Conservation (phyloP, 2,888 invertebrate species). For the Nipponacmea schrenckii region DNA sequence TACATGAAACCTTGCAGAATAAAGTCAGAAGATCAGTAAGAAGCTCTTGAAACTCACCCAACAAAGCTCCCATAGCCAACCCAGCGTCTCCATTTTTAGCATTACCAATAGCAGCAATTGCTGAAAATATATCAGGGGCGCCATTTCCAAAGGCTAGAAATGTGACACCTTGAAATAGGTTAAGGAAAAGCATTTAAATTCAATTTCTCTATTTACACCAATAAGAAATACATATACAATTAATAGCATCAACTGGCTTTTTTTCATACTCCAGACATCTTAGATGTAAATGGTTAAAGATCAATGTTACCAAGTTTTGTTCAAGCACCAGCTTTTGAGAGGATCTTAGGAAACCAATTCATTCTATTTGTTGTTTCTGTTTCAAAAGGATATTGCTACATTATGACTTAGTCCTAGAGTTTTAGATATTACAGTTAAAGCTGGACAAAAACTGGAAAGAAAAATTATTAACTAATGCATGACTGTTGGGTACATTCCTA, state of each 20-base stretch:
- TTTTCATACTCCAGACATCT: not conserved
- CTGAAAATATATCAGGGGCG: conserved; percentile 77
- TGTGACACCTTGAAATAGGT: conserved; percentile 73
- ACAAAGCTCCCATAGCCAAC: conserved; percentile 65
- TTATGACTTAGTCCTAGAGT: conserved; percentile 69
- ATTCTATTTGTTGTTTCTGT: too few species aligned
- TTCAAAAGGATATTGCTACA: conserved; percentile 67
- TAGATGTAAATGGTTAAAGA: not conserved
- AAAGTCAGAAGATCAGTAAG: too few species aligned
- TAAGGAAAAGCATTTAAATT: conserved; percentile 27
- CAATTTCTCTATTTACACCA: not conserved
- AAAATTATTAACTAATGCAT: conserved; percentile 24
- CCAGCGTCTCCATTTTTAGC: conserved; percentile 66
- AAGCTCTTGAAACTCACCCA: conserved; percentile 45
- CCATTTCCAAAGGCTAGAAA: conserved; percentile 79
- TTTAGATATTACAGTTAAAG: conserved; percentile 68
- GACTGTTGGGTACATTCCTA: too few species aligned
- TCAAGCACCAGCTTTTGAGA: too few species aligned
- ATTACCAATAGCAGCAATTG: conserved; percentile 71
- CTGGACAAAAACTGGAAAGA: conserved; percentile 67
- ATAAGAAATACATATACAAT: not conserved
- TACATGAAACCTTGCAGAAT: too few species aligned
- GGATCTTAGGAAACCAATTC: too few species aligned
- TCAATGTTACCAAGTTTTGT: too few species aligned
- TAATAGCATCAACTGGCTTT: not conserved